Evolutionary conservation across 2,888 invertebrate genomes (phyloP).

Genomic region (Arrhopalites spinosus): DNA sequence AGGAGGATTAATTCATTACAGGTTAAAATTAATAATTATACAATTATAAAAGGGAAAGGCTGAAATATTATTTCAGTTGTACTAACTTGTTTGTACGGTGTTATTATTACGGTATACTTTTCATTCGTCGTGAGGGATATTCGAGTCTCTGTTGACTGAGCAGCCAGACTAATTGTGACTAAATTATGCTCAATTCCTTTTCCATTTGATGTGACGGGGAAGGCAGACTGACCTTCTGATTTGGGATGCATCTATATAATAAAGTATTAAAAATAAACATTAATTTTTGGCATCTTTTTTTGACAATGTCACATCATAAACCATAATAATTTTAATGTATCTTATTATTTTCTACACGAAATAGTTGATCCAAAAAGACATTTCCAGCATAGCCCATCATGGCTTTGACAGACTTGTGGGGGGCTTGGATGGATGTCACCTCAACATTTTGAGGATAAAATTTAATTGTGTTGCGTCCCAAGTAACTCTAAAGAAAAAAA

Average conservation of each 20-base stretch:
- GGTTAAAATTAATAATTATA: background rate
- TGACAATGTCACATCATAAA: too few species aligned
- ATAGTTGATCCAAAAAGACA: constrained; percentile 53
- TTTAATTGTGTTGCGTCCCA: constrained; percentile 42
- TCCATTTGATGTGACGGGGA: constrained; percentile 43
- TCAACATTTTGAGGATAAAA: constrained; percentile 55
- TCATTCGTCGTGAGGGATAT: constrained; percentile 53
- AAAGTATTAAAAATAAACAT: background rate
- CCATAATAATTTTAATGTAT: background rate
- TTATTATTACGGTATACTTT: constrained; percentile 51
- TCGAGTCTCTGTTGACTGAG: constrained; percentile 47
- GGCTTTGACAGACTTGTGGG: constrained; percentile 52
- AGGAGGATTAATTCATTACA: too few species aligned
- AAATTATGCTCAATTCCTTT: constrained; percentile 50
- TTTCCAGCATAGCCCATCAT: constrained; percentile 56
- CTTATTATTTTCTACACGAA: constrained; percentile 46
- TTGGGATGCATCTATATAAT: constrained; percentile 53
- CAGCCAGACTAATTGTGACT: constrained; percentile 49
- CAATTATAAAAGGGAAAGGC: background rate
- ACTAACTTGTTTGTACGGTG: constrained; percentile 46
- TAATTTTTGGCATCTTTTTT: too few species aligned
- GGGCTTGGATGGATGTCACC: constrained; percentile 51
- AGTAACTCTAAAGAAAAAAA: constrained; percentile 42
- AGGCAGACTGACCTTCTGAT: constrained; percentile 49
- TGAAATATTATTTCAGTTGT: background rate